Evolutionary conservation across 1,140 invertebrate genomes (phyloP).

Genomic region (Odontomachus brunneus): DNA sequence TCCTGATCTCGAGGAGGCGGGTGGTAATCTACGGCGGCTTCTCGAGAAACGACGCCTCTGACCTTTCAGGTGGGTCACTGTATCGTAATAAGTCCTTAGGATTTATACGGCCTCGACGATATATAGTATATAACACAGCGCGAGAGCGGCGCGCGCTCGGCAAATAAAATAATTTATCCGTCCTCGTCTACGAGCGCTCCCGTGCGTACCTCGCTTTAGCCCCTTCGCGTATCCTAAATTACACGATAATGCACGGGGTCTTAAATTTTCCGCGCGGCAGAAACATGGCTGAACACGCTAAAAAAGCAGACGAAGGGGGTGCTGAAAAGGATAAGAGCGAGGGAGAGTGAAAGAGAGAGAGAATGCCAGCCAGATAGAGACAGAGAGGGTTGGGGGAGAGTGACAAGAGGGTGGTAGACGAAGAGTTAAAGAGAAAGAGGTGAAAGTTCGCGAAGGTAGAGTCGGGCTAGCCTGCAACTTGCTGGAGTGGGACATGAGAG

Average conservation of each 20-base stretch:
- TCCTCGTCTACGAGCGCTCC: not conserved
- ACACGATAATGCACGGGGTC: slow-evolving; percentile 57
- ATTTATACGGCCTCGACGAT: slow-evolving; percentile 45
- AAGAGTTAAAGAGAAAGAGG: slow-evolving; percentile 42
- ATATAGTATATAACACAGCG: not conserved
- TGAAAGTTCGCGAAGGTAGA: slow-evolving; percentile 57
- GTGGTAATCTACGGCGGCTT: slow-evolving; percentile 42
- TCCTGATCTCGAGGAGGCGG: not conserved
- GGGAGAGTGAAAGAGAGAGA: not conserved
- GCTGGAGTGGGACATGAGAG: slow-evolving; percentile 56
- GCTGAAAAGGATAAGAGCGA: slow-evolving; percentile 15
- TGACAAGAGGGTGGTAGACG: slow-evolving; percentile 39
- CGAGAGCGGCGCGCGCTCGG: slow-evolving; percentile 26
- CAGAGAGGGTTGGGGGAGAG: not conserved
- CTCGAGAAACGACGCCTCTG: slow-evolving; percentile 28
- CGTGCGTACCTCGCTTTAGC: not conserved
- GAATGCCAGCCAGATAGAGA: not conserved
- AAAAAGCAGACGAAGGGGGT: slow-evolving; percentile 34
- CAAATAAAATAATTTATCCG: slow-evolving; percentile 67
- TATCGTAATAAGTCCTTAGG: slow-evolving; percentile 54
- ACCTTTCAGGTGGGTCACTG: slow-evolving; percentile 32
- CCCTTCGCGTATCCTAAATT: slow-evolving; percentile 60
- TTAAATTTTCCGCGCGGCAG: slow-evolving; percentile 63
- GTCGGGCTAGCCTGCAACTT: slow-evolving; percentile 39
- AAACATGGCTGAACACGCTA: slow-evolving; percentile 50